Evolutionary conservation across 2,797 vertebrate genomes (phyloP).

Genomic region (Meda fulgida): DNA sequence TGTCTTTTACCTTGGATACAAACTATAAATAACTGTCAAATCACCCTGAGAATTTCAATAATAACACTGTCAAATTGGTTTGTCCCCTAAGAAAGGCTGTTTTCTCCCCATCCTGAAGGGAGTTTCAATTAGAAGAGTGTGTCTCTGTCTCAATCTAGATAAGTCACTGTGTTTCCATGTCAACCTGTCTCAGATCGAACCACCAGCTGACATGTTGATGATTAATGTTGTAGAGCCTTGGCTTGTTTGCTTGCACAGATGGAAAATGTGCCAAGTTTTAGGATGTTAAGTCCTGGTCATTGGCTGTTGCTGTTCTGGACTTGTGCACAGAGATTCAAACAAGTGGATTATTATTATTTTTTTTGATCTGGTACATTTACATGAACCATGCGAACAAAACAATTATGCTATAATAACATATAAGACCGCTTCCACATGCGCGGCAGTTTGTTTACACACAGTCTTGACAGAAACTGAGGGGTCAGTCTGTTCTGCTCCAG

Average conservation of each 20-base stretch:
- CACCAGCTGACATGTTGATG: slow-evolving; percentile 41
- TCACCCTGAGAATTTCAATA: slow-evolving; percentile 19
- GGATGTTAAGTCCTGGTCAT: slow-evolving; percentile 5
- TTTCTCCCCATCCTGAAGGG: slow-evolving; percentile 14
- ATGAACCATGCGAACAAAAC: not conserved
- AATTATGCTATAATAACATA: not conserved
- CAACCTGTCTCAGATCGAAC: slow-evolving; percentile 30
- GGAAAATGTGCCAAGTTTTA: slow-evolving; percentile 31
- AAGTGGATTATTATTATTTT: not conserved
- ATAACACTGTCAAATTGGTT: slow-evolving; percentile 24
- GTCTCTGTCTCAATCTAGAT: slow-evolving; percentile 10
- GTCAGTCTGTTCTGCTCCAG: slow-evolving; percentile 27
- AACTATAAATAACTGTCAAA: slow-evolving; percentile 29
- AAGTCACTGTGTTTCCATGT: slow-evolving; percentile 43
- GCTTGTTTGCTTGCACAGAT: slow-evolving; percentile 21
- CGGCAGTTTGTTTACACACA: slow-evolving; percentile 7
- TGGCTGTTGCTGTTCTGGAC: not conserved
- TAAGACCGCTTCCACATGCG: not conserved
- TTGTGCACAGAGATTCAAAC: not conserved
- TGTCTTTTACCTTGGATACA: slow-evolving; percentile 6
- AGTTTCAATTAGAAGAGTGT: slow-evolving; percentile 29
- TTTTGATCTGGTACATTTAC: not conserved
- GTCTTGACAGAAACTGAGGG: slow-evolving; percentile 10
- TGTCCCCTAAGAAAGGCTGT: not conserved
- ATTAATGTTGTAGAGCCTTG: slow-evolving; percentile 38